Evolutionary conservation across 2,888 invertebrate species (phyloP).

Genomic region (Hermaeophaga mercurialis): DNA sequence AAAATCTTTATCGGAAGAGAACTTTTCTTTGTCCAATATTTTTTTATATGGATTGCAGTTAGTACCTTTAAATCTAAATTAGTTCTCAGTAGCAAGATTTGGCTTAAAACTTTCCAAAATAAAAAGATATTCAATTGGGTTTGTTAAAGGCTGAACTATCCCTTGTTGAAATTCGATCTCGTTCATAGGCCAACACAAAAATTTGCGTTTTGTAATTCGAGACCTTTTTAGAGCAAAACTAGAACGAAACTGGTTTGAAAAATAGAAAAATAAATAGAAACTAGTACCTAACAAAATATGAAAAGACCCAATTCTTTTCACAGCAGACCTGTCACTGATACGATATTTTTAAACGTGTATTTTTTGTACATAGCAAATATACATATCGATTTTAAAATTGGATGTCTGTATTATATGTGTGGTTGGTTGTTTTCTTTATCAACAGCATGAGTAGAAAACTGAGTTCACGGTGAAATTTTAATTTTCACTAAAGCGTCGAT

Average conservation of each 20-base stretch:
- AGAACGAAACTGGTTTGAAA: constrained; percentile 1
- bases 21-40: too few species aligned
- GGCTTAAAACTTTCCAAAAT: too few species aligned
- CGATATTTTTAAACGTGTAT: constrained; percentile 27
- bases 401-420: constrained; percentile 45
- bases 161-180: constrained; percentile 14
- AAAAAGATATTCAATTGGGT: too few species aligned
- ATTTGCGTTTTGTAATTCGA: constrained; percentile 26
- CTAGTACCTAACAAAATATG: background rate
- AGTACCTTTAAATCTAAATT: too few species aligned
- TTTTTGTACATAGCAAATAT: constrained; percentile 44
- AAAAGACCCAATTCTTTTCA: constrained; percentile 7
- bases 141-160: background rate
- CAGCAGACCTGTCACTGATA: constrained; percentile 26
- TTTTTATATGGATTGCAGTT: too few species aligned
- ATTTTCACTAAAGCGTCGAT: constrained; percentile 5
- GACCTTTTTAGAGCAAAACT: constrained; percentile 6
- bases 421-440: constrained; percentile 46
- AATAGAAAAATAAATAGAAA: too few species aligned
- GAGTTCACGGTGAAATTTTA: constrained; percentile 6
- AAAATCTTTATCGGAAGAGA: too few species aligned
- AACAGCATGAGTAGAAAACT: constrained; percentile 16
- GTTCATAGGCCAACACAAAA: constrained; percentile 9
- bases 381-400: constrained; percentile 44
- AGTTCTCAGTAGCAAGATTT: too few species aligned